Evolutionary conservation across 2,888 invertebrate species (phyloP).

Genomic region (Stegophylla sp.): DNA sequence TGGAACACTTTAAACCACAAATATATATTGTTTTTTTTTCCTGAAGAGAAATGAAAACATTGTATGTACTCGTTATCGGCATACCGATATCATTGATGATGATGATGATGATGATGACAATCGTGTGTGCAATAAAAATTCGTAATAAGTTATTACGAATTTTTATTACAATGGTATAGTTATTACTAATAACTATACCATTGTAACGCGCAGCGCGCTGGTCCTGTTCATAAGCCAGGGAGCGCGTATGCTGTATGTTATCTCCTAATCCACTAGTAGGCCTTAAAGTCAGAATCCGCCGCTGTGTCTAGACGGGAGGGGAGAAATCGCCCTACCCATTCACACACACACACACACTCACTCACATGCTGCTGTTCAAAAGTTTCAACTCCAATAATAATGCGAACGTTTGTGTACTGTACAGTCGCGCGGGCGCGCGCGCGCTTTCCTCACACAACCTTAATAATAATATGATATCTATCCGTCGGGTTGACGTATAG

Average conservation of each 20-base stretch:
- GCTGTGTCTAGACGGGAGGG: background rate
- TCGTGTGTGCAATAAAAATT: no score
- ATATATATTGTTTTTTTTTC: background rate
- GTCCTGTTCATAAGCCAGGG: no score
- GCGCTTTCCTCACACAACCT: background rate
- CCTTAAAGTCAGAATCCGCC: background rate
- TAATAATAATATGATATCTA: conserved; percentile 1
- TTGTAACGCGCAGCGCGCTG: no score
- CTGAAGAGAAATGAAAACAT: background rate
- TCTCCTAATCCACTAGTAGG: conserved; percentile 40
- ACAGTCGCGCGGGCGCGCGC: background rate
- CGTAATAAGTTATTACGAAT: no score
- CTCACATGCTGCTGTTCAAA: no score
- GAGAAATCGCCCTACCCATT: background rate
- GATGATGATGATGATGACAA: no score
- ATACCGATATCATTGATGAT: no score
- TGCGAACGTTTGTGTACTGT: background rate
- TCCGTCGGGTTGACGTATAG: background rate
- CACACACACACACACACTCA: background rate
- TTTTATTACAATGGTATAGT: no score
- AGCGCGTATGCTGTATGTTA: background rate
- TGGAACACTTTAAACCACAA: no score
- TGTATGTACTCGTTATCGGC: no score
- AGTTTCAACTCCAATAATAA: background rate
- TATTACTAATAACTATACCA: no score